Conservation (phyloP, 2,888 invertebrate species). For the Watsonalla binaria region DNA sequence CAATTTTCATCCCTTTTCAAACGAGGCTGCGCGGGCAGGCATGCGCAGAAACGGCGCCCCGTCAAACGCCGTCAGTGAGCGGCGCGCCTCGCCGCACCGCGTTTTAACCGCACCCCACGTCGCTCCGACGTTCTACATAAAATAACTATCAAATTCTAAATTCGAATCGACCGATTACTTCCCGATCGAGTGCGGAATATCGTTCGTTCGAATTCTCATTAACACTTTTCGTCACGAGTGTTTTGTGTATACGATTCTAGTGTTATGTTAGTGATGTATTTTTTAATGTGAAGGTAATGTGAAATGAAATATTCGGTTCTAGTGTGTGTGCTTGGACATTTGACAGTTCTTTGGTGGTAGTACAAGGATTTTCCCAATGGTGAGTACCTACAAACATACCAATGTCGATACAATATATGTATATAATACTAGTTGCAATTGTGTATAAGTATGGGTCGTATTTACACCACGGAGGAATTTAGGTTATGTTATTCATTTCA, state of each 20-base stretch:
- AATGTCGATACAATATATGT: conserved; percentile 8
- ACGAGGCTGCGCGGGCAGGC: conserved; percentile 62
- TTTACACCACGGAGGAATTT: background rate
- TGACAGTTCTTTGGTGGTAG: conserved; percentile 36
- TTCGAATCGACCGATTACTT: conserved; percentile 25
- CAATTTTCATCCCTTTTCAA: conserved; percentile 47
- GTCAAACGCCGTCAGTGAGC: conserved; percentile 60
- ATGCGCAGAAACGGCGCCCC: conserved; percentile 57
- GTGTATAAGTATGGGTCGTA: background rate
- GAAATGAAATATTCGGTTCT: conserved; percentile 40
- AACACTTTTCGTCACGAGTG: conserved; percentile 20
- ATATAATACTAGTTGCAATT: conserved; percentile 6
- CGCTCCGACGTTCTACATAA: conserved; percentile 20
- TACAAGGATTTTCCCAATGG: conserved; percentile 49
- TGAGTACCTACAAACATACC: conserved; percentile 28
- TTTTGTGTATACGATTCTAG: conserved; percentile 35
- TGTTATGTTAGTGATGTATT: conserved; percentile 29
- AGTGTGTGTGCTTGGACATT: conserved; percentile 44
- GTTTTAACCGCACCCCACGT: conserved; percentile 46
- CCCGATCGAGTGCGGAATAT: conserved; percentile 12
- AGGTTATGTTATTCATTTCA: background rate
- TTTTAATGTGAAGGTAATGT: conserved; percentile 36
- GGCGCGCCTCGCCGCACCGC: conserved; percentile 56
- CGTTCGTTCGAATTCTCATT: conserved; percentile 8
- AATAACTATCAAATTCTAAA: conserved; percentile 23